These are phyloP conservation scores for Zaprionus bogoriensis DNA, from an alignment of 2,888 invertebrate species.

Conservation along the genomic window DNA sequence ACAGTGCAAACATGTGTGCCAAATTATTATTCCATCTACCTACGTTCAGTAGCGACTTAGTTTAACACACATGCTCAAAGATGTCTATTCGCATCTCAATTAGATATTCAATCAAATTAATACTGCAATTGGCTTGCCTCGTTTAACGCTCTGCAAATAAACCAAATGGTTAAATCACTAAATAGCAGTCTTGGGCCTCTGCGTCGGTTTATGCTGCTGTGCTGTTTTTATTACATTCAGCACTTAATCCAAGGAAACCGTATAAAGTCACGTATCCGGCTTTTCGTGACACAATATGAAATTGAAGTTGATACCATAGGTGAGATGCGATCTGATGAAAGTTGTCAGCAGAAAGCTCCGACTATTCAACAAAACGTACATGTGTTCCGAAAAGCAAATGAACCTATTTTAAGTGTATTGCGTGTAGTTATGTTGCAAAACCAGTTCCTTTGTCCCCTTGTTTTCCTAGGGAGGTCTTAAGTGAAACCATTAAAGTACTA, in stretches of 20 bases:
- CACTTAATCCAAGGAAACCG: conserved; percentile 78
- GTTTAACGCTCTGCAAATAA: too few relatives aligned
- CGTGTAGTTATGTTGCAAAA: too few relatives aligned
- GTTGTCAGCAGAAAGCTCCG: not conserved
- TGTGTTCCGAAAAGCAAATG: conserved; percentile 47
- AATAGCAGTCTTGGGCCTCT: conserved; percentile 22
- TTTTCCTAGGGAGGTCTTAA: conserved; percentile 64
- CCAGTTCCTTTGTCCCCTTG: too few relatives aligned
- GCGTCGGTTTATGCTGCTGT: conserved; percentile 8
- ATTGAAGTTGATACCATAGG: too few relatives aligned
- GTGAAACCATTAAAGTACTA: conserved; percentile 73
- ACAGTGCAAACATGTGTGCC: too few relatives aligned
- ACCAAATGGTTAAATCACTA: too few relatives aligned
- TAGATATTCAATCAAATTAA: too few relatives aligned
- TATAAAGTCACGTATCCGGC: conserved; percentile 80
- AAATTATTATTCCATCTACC: too few relatives aligned
- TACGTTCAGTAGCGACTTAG: too few relatives aligned
- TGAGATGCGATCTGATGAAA: conserved; percentile 22
- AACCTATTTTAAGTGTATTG: conserved; percentile 2
- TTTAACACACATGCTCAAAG: too few relatives aligned
- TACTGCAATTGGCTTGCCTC: too few relatives aligned
- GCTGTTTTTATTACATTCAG: conserved; percentile 71
- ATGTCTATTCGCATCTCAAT: too few relatives aligned
- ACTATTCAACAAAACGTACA: conserved; percentile 55
- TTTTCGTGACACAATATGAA: conserved; percentile 32